Evolutionary conservation across 1,140 invertebrate genomes (phyloP).

Genomic region (Nylanderia fulva): DNA sequence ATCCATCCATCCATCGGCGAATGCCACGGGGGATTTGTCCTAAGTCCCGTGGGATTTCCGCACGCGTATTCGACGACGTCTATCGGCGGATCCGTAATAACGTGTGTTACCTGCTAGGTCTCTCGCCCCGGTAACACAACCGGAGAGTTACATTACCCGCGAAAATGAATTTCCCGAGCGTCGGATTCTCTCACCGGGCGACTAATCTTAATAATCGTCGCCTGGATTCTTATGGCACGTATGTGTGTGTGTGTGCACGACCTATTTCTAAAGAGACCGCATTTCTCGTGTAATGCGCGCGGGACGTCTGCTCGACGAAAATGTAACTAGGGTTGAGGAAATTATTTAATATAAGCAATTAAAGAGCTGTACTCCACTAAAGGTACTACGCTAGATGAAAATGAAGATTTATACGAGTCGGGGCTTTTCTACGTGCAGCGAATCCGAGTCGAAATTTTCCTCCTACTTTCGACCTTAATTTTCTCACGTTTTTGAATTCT

Average conservation of each 20-base stretch:
- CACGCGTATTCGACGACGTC: slow-evolving; percentile 28
- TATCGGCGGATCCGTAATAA: slow-evolving; percentile 41
- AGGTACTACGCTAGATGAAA: neutral
- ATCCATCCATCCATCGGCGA: slow-evolving; percentile 50
- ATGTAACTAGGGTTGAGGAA: neutral
- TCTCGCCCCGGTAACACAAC: neutral
- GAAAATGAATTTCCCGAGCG: slow-evolving; percentile 31
- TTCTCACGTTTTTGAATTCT: no score
- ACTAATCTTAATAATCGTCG: slow-evolving; percentile 18
- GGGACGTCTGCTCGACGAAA: neutral
- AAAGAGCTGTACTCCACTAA: neutral
- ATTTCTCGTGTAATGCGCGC: slow-evolving; percentile 8
- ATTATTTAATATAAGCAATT: slow-evolving; percentile 23
- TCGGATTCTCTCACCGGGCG: neutral
- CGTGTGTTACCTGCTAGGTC: slow-evolving; percentile 11
- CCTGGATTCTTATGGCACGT: neutral
- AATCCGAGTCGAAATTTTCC: no score
- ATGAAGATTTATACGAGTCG: slow-evolving; percentile 4
- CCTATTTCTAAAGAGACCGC: neutral
- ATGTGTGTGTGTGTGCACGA: no score
- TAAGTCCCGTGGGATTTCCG: slow-evolving; percentile 50
- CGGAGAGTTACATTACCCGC: neutral
- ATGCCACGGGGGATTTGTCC: slow-evolving; percentile 57
- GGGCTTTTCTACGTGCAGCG: neutral
- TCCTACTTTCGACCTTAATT: no score